Evolutionary conservation across 1,140 invertebrate genomes (phyloP).

Genomic region (Nymphalis io): DNA sequence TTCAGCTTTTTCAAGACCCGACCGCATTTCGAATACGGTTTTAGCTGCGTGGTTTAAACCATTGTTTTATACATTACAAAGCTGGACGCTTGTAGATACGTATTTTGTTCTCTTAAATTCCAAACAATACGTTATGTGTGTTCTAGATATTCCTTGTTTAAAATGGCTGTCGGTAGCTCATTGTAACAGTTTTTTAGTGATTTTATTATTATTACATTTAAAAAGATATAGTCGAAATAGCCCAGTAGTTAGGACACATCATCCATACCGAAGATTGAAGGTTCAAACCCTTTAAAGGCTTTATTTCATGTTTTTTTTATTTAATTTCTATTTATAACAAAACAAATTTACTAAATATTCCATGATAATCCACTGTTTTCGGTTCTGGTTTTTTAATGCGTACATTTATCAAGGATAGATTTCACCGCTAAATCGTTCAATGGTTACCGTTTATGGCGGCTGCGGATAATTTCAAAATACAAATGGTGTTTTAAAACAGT

Average conservation of each 20-base stretch:
- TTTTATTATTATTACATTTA: no score
- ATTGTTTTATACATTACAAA: slow-evolving; percentile 28
- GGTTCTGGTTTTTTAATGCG: slow-evolving; percentile 8
- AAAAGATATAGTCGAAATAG: not conserved
- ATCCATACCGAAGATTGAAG: no score
- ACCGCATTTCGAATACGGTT: slow-evolving; percentile 26
- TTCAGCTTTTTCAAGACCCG: slow-evolving; percentile 18
- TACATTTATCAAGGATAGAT: slow-evolving; percentile 26
- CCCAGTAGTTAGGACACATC: not conserved
- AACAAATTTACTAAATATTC: not conserved
- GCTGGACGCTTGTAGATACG: not conserved
- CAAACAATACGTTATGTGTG: not conserved
- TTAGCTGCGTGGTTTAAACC: slow-evolving; percentile 20
- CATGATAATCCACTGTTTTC: not conserved
- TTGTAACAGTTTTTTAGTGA: no score
- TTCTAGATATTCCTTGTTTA: no score
- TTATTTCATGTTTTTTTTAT: not conserved
- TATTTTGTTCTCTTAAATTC: slow-evolving; percentile 20
- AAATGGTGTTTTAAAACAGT: slow-evolving; percentile 22
- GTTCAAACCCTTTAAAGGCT: no score
- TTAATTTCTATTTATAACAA: not conserved
- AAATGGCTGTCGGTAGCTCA: no score
- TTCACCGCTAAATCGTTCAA: slow-evolving; percentile 20
- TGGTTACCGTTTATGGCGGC: slow-evolving; percentile 28
- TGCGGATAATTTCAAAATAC: slow-evolving; percentile 32